Conservation (phyloP, 2,797 vertebrate genomes). For the Tragelaphus oryx region DNA sequence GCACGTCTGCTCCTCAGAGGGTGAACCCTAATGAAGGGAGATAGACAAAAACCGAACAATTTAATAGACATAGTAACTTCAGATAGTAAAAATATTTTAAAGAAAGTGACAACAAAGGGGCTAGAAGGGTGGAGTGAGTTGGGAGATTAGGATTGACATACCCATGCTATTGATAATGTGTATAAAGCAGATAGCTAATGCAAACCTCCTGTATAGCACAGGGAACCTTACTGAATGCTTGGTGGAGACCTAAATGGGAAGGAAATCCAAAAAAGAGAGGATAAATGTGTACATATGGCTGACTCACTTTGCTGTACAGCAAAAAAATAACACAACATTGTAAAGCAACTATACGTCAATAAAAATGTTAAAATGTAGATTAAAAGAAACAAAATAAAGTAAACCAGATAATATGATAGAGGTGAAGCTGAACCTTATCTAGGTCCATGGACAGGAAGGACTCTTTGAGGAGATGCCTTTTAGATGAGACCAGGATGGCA, state of each 20-base stretch:
- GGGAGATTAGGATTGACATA: neutral
- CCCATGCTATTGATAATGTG: neutral
- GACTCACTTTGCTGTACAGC: neutral
- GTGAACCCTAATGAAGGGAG: neutral
- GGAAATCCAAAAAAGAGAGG: neutral
- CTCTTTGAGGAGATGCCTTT: neutral
- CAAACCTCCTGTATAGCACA: neutral
- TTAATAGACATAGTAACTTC: neutral
- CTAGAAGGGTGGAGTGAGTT: neutral
- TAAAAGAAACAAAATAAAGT: neutral
- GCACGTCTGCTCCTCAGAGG: neutral
- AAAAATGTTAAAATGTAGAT: neutral
- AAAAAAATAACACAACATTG: neutral
- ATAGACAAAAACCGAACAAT: neutral
- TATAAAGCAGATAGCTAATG: neutral
- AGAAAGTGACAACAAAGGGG: neutral
- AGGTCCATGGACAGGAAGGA: neutral
- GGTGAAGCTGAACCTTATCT: neutral
- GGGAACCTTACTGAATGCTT: neutral
- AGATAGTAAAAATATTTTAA: neutral
- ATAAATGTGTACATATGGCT: neutral
- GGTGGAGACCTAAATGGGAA: neutral
- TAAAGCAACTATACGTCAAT: neutral
- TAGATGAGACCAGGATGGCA: neutral
- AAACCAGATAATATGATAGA: neutral